Evolutionary conservation across 2,797 vertebrate species (phyloP).

Genomic region (Podarcis siculus): DNA sequence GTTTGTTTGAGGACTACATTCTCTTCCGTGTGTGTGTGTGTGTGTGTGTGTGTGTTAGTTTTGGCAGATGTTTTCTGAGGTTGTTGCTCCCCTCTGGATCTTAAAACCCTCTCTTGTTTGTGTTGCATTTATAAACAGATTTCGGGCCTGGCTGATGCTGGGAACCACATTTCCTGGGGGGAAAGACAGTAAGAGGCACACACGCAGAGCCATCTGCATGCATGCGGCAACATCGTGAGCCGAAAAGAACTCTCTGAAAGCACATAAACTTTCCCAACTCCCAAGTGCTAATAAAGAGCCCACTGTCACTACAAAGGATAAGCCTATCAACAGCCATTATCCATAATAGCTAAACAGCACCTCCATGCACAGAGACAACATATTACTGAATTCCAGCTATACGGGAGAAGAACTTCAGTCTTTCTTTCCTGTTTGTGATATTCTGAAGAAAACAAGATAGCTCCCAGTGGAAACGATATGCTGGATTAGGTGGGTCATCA

Average conservation of each 20-base stretch:
- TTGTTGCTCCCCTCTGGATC: too few relatives aligned
- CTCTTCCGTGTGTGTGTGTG: too few relatives aligned
- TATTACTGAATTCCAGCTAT: not conserved
- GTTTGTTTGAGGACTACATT: too few relatives aligned
- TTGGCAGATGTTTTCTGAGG: too few relatives aligned
- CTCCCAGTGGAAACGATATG: not conserved
- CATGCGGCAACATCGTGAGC: not conserved
- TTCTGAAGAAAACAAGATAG: not conserved
- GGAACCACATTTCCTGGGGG: not conserved
- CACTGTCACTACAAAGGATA: not conserved
- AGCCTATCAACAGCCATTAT: not conserved
- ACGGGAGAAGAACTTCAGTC: not conserved
- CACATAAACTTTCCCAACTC: too few relatives aligned
- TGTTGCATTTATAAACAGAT: too few relatives aligned
- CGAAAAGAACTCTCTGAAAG: not conserved
- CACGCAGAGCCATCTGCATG: not conserved
- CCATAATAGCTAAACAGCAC: too few relatives aligned
- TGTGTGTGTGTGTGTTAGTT: too few relatives aligned
- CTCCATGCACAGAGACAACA: not conserved
- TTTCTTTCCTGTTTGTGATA: not conserved
- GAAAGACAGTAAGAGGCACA: too few relatives aligned
- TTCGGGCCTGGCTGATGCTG: not conserved
- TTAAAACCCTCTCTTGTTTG: too few relatives aligned
- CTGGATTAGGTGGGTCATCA: not conserved
- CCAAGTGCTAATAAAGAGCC: too few relatives aligned